Conservation (phyloP, 2,888 invertebrate species). For the Acronicta leporina region DNA sequence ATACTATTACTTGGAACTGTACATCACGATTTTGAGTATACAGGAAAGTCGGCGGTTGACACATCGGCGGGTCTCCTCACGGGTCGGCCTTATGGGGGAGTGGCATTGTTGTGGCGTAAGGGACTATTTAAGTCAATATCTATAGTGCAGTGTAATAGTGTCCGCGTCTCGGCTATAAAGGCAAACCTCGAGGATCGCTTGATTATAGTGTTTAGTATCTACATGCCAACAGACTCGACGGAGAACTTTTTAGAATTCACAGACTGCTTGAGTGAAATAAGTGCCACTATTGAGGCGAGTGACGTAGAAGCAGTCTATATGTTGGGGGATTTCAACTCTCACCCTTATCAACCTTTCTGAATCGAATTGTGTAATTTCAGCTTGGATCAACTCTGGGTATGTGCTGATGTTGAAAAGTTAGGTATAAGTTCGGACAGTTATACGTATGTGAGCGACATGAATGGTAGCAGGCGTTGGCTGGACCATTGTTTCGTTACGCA, state of each 20-base stretch:
- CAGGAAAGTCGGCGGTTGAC: no score
- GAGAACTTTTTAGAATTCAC: neutral
- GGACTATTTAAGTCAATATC: no score
- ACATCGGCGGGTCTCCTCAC: no score
- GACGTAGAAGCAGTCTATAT: neutral
- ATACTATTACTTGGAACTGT: no score
- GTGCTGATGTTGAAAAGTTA: neutral
- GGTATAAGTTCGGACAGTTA: neutral
- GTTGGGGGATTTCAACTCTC: neutral
- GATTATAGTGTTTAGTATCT: neutral
- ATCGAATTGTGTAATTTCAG: neutral
- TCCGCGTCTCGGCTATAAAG: neutral
- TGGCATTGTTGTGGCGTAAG: no score
- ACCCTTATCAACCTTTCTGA: neutral
- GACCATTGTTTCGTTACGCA: neutral
- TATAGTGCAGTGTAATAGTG: constrained; percentile 1
- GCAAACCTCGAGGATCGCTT: neutral
- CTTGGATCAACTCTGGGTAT: neutral
- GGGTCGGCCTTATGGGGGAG: no score
- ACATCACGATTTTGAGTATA: no score
- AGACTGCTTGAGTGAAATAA: neutral
- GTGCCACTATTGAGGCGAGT: neutral
- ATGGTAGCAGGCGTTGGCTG: neutral
- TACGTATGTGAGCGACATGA: neutral
- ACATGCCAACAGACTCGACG: neutral